A percentile compares a stretch with the other conserved stretches of the same genome.
These are phyloP conservation scores for Ctenosaura bakeri DNA, from an alignment of 2,797 vertebrate genomes.

Conservation along the genomic window DNA sequence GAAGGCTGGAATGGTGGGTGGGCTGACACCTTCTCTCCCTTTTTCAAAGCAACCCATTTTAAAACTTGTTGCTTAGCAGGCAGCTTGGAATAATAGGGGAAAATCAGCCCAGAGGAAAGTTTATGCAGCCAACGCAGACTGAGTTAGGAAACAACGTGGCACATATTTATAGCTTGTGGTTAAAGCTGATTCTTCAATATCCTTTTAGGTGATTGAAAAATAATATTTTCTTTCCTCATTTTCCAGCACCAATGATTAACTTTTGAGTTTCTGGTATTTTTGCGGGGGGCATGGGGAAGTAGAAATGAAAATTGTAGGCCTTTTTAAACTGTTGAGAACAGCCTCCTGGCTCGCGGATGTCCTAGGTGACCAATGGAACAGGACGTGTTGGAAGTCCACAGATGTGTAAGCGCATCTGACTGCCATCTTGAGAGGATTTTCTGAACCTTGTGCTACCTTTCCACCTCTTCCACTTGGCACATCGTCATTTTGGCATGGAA, in stretches of 20 bases:
- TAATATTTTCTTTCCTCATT: background rate
- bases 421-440: background rate
- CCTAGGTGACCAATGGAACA: background rate
- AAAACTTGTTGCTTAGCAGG: background rate
- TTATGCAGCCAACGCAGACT: background rate
- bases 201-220: too few species aligned
- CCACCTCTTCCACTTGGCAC: background rate
- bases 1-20: background rate
- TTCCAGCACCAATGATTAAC: background rate
- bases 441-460: too few species aligned
- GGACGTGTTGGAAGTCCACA: background rate
- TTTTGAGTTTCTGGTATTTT: background rate
- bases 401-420: background rate
- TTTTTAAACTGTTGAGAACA: background rate
- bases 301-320: background rate
- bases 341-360: background rate
- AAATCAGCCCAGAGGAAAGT: background rate
- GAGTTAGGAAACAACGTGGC: background rate
- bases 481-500: background rate
- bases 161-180: background rate
- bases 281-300: too few species aligned
- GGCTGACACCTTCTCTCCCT: background rate
- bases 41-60: background rate
- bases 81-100: background rate
- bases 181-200: background rate